Base-by-base conservation (phyloP, 2,888 invertebrate genomes). In the Hirtodrosophila confusa region DNA sequence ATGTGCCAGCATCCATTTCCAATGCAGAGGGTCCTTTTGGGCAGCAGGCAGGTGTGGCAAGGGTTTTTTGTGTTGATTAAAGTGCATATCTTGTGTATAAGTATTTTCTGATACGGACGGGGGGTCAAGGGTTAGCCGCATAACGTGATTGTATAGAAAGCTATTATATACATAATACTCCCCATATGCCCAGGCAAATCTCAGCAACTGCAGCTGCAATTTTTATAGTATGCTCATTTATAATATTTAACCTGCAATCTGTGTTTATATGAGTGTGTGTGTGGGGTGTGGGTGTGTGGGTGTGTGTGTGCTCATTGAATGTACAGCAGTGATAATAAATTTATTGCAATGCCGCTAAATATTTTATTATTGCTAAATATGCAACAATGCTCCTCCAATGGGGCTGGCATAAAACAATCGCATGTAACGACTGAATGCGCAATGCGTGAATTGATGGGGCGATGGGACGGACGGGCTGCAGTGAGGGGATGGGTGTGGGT, bases 351-450 rank as follows among this genome's bases (percentile, higher is more conserved):
- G 70, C 60, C 74, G 87, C 87, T 85, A 84, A 84, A 84, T 84
- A 84, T 84, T 87, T 85, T 85, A 84, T 84, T 82, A 79, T 82
- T 78, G 83, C 86, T 85, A 84, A 87, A 86, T 84, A 87, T 85
- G 87, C 85, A 80, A 86, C 87, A 87, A 75, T 85, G 77, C 79
- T 40, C 24, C 79, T 40, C 24, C 51, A 54, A 51, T 58, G 63
- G 76, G 60, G 60, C 61, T 56, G 71, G 78, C 69, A 72, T 75
- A 68, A 87, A 84, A 87, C 82, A 82, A 82, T 82, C 82, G 82
- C 69, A 55, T 66, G 69, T 64, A 82, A 85, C 80, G 80, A 71
- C 69, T 75, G 82, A 84, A 68, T 82, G 82, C 87, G 69, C 75
- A 77, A 48, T 62, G 57, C 62, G 54, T 55, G 70, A 67, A 73